Evolutionary conservation across 2,113 vertebrate genomes (phyloP).

Genomic region (Pica pica): DNA sequence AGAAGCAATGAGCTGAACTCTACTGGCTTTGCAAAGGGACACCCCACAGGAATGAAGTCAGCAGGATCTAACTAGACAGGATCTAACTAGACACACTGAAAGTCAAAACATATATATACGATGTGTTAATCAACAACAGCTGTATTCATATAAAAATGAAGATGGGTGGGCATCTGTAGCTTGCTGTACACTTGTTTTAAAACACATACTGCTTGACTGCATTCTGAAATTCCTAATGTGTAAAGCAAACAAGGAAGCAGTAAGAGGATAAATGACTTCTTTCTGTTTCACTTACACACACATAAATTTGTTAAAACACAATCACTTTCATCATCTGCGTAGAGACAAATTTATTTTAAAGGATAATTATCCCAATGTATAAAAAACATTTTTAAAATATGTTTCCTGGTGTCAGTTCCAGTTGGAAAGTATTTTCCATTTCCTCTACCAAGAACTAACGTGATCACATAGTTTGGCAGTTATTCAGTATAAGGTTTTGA

Average conservation of each 20-base stretch:
- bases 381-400: background rate
- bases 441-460: background rate
- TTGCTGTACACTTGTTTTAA: background rate
- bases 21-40: background rate
- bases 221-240: background rate
- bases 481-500: background rate
- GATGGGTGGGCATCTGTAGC: background rate
- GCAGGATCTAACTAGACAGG: background rate
- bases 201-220: background rate
- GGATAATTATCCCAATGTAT: background rate
- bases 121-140: background rate
- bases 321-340: background rate
- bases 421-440: background rate
- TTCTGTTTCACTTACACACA: background rate
- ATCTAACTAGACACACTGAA: background rate
- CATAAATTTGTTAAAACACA: background rate
- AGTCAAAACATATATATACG: background rate
- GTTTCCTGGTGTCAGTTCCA: constrained; percentile 17
- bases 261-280: background rate
- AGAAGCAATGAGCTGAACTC: background rate
- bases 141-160: background rate
- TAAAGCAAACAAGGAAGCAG: background rate
- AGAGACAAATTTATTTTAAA: background rate
- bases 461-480: constrained; percentile 9
- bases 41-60: background rate